A percentile compares a stretch with the other conserved stretches of the same genome.
These are phyloP conservation scores for Dicentrarchus labrax DNA, from an alignment of 2,113 vertebrate species.

Conservation along the genomic window DNA sequence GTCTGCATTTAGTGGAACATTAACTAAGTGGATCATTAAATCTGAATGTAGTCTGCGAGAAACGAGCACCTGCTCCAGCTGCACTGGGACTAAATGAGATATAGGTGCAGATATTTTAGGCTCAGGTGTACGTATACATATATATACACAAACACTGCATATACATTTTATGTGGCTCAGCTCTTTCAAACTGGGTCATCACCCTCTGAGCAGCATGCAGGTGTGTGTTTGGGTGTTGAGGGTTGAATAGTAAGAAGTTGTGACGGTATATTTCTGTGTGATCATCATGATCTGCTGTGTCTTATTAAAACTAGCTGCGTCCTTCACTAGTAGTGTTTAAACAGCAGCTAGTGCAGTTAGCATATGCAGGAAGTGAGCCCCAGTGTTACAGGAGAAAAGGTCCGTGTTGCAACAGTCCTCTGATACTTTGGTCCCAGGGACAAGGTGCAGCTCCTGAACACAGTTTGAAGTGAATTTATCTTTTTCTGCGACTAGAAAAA, in stretches of 20 bases:
- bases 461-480: too few species aligned
- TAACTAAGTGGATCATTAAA: constrained; percentile 6
- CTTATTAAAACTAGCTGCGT: too few species aligned
- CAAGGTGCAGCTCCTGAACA: too few species aligned
- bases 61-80: neutral
- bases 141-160: neutral
- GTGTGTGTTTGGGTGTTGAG: neutral
- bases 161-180: constrained; percentile 9
- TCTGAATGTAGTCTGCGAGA: neutral
- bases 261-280: neutral
- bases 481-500: too few species aligned
- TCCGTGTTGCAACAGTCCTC: too few species aligned
- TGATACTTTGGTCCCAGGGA: too few species aligned
- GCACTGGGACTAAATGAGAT: neutral
- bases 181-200: constrained; percentile 31
- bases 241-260: neutral
- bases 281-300: too few species aligned
- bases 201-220: neutral
- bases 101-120: neutral
- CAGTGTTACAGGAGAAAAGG: too few species aligned
- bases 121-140: neutral
- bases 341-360: too few species aligned
- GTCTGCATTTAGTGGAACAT: neutral
- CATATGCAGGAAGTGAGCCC: too few species aligned
- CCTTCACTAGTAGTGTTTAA: too few species aligned